Evolutionary conservation across 2,888 invertebrate species (phyloP), one percentile per base, ranked within the genome.

Genomic region (Cryptus armator): DNA sequence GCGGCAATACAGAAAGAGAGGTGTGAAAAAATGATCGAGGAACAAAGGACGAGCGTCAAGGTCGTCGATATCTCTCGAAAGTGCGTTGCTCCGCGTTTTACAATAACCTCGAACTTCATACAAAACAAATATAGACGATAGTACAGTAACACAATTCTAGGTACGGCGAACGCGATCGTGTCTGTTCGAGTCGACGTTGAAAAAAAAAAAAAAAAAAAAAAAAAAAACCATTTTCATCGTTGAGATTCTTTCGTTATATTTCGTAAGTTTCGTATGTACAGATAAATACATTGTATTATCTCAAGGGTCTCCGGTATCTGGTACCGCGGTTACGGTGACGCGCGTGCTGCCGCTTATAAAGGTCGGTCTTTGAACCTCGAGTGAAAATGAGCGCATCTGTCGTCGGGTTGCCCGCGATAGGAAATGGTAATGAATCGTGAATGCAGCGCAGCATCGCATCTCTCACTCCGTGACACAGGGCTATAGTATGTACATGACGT

Each of bases 351-450:
- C 44, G 43, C 85, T 85, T 76, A 79, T 83, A 85, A 83, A 86
- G 84, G 86, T 83, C 85, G 86, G 87, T 86, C 86, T 86, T 87
- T 86, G 86, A 86, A 87, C 86, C 83, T 81, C 85, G 82, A 87
- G 87, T 86, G 86, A 87, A 87, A 87, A 87, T 86, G 85, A 87
- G 85, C 85, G 86, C 86, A 87, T 87, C 87, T 87, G 79, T 86
- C 83, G 79, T 74, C 77, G 66, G 56, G 75, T 76, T 66, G 77
- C 77, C 84, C 81, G 84, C 85, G 83, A 83, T 86, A 81, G 84
- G 86, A 86, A 86, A 86, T 86, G 86, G 84, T 81, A 84, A 86
- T 83, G 84, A 81, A 84, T 84, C 81, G 84, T 84, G 84, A 84
- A 81, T 84, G 77, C 81, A 37, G 76, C 84, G 81, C 77, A 62